phyloP scores from a whole-genome alignment of 1,140 invertebrate genomes.

The Luehdorfia chinensis region DNA sequence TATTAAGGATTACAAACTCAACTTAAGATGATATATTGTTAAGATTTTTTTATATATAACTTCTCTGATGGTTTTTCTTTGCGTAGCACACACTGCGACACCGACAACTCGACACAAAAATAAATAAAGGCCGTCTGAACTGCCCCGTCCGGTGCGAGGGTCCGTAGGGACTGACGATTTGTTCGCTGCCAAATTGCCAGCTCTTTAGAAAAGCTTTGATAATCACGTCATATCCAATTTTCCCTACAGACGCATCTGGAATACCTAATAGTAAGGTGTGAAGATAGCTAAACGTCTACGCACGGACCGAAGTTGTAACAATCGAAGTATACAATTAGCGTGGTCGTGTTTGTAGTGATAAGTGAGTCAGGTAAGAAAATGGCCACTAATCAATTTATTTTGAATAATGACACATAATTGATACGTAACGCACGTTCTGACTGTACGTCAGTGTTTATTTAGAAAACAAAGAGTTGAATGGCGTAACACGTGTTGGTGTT shows the following conservation, averaged over 20 bases:
- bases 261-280: slow-evolving; percentile 52
- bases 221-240: slow-evolving; percentile 75
- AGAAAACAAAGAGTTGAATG: slow-evolving; percentile 15
- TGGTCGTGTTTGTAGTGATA: slow-evolving; percentile 8
- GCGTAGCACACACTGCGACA: background rate
- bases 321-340: slow-evolving; percentile 8
- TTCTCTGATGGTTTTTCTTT: too few relatives aligned
- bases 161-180: slow-evolving; percentile 55
- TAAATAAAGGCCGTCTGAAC: slow-evolving; percentile 42
- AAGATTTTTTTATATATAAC: too few relatives aligned
- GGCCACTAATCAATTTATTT: slow-evolving; percentile 16
- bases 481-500: slow-evolving; percentile 8
- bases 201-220: slow-evolving; percentile 69
- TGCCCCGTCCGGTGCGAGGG: slow-evolving; percentile 32
- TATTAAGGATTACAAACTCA: too few relatives aligned
- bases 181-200: slow-evolving; percentile 62
- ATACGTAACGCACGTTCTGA: background rate
- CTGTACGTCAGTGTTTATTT: slow-evolving; percentile 11
- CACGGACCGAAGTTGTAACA: too few relatives aligned
- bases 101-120: slow-evolving; percentile 39
- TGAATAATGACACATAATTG: slow-evolving; percentile 8
- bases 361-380: slow-evolving; percentile 2
- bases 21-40: too few relatives aligned
- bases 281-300: slow-evolving; percentile 36
- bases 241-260: slow-evolving; percentile 48